Conservation (phyloP, 2,888 invertebrate genomes). For the Leptopilina syphax region DNA sequence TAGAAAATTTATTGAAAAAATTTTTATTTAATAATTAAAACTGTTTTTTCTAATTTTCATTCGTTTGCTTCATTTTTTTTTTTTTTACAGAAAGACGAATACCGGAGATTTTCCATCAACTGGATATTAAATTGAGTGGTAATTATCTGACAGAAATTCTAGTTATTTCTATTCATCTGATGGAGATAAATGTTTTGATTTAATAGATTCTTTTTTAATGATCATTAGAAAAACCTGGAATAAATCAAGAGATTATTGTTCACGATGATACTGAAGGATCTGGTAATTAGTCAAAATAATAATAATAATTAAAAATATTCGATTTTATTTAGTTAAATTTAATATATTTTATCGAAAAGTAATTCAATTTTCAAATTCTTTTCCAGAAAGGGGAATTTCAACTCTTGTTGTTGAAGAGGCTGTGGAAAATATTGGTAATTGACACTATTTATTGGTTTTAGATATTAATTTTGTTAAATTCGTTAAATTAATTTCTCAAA, state of each 20-base stretch:
- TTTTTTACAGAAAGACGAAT: no score
- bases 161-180: no score
- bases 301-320: not conserved
- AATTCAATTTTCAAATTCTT: not conserved
- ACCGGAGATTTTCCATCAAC: no score
- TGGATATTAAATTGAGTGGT: no score
- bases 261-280: not conserved
- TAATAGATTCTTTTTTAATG: not conserved
- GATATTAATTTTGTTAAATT: not conserved
- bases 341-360: no score
- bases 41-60: no score
- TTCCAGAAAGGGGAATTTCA: not conserved
- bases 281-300: not conserved
- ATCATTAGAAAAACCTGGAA: not conserved
- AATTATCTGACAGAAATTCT: no score
- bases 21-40: no score
- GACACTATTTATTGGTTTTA: not conserved
- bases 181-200: not conserved
- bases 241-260: not conserved
- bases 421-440: slow-evolving; percentile 4
- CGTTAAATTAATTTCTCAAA: not conserved
- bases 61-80: no score
- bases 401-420: slow-evolving; percentile 7
- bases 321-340: not conserved
- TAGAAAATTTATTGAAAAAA: no score